Base-by-base conservation (phyloP, 2,888 invertebrate species). In the Drosophila meridionalis region DNA sequence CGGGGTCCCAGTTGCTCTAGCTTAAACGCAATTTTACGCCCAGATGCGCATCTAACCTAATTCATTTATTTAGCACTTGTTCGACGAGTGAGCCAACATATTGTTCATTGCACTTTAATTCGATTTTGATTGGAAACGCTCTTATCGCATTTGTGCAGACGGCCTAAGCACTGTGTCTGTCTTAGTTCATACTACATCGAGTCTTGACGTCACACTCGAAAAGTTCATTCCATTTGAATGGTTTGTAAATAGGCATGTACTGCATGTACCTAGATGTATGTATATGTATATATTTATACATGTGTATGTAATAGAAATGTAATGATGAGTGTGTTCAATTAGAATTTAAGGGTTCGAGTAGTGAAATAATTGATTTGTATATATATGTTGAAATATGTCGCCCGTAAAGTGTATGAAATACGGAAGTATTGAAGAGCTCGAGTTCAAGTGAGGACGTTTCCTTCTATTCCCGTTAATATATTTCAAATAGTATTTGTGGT, bases 81-180 rank as follows among this genome's bases (percentile, higher is more conserved):
- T 58, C 68, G 50, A 70, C 70, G 62, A 40, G 57, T 64, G 73
- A 40, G 62, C 58, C 52, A 68, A 60, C 65, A 79, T 74, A 85
- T 89, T 89, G 90, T 69, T 83, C 84, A 89, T 58, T 89, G 90
- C 89, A 74, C 74, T 87, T 76, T 90, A 83, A 86, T 89, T 89
- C 70, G 82, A 76, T 87, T 84, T 87, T 87, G 87, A 86, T 90
- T 86, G 87, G 82, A 81, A 89, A 59, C 71, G 45, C 73, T 65
- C 82, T 86, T 86, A 86, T 86, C 85, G 85, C 79, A 74, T 48
- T 62, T 81, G 82, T 87, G 90, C 85, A 85, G 69, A 59, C 81
- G 50, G 38, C 50, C 38, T 36, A 67, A 55, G 20, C 63, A n/a
- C 40, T 43, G 50, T 26, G 12, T 38, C 43, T 5, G 36, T 40